phyloP scores from a whole-genome alignment of 64 coral and sea anemone genomes.

The Trachythela sp. region DNA sequence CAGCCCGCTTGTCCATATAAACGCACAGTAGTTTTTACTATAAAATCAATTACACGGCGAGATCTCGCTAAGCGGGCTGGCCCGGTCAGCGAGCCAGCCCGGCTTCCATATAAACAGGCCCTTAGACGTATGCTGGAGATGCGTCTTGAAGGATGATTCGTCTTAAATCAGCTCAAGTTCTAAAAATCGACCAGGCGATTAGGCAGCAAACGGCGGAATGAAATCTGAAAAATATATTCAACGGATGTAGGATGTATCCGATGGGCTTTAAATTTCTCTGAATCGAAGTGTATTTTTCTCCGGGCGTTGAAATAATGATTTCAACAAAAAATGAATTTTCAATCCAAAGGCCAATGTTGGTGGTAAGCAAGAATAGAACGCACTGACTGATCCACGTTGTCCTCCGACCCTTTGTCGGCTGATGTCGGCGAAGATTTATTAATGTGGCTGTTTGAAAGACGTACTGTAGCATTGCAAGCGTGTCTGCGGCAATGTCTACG shows the following conservation, averaged over 20 bases:
- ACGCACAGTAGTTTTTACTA: too few species aligned
- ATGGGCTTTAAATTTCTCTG: neutral
- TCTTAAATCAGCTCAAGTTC: neutral
- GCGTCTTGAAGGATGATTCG: too few species aligned
- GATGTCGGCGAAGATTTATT: neutral
- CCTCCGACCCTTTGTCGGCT: neutral
- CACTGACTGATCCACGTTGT: neutral
- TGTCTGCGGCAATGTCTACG: neutral
- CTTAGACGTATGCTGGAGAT: too few species aligned
- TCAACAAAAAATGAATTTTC: neutral
- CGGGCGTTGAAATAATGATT: neutral
- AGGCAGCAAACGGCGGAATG: neutral
- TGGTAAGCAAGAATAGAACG: neutral
- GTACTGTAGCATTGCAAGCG: neutral
- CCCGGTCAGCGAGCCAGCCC: too few species aligned
- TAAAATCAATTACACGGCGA: too few species aligned
- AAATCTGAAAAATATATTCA: neutral
- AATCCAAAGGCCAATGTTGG: neutral
- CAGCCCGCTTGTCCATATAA: too few species aligned
- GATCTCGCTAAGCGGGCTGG: too few species aligned
- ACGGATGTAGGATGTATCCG: neutral
- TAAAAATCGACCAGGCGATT: neutral
- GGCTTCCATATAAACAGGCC: too few species aligned
- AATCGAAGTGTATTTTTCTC: neutral
- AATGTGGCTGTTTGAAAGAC: neutral